Conservation (phyloP, 1,140 invertebrate genomes). For the Cardiocondyla obscurior region DNA sequence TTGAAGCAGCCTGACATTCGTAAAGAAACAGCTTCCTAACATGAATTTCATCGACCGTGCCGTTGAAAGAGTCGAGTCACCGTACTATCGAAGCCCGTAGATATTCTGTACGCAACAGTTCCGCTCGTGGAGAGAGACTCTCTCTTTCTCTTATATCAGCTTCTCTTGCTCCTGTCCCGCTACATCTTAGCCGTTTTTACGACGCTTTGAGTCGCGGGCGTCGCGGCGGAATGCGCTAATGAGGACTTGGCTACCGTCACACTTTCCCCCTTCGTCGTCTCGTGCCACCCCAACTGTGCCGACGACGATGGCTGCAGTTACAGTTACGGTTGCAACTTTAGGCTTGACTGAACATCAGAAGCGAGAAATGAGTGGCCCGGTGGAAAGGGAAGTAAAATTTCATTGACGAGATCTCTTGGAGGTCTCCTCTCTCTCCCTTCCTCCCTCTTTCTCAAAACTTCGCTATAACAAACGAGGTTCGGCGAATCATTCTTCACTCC, state of each 20-base stretch:
- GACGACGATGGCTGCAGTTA: constrained; percentile 21
- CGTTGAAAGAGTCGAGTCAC: neutral
- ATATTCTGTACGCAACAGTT: constrained; percentile 1
- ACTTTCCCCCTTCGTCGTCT: constrained; percentile 73
- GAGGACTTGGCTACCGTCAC: constrained; percentile 83
- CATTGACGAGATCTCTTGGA: neutral
- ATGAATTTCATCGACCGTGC: neutral
- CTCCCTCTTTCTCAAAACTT: neutral
- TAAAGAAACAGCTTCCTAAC: neutral
- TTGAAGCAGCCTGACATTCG: neutral
- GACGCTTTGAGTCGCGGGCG: constrained; percentile 83
- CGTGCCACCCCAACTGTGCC: constrained; percentile 59
- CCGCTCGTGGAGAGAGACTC: neutral
- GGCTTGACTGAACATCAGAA: constrained; percentile 36
- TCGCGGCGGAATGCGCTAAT: constrained; percentile 84
- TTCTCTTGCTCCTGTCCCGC: constrained; percentile 61
- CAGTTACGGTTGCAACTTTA: constrained; percentile 52
- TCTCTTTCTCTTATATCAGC: constrained; percentile 1
- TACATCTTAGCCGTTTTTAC: constrained; percentile 84
- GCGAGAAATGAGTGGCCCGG: neutral
- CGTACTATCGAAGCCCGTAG: neutral
- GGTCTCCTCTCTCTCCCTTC: neutral
- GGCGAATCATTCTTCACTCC: neutral
- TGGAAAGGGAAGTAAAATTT: constrained; percentile 11
- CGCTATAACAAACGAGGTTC: neutral